Evolutionary conservation across 2,113 vertebrate genomes (phyloP).

Genomic region (Geococcyx californianus): DNA sequence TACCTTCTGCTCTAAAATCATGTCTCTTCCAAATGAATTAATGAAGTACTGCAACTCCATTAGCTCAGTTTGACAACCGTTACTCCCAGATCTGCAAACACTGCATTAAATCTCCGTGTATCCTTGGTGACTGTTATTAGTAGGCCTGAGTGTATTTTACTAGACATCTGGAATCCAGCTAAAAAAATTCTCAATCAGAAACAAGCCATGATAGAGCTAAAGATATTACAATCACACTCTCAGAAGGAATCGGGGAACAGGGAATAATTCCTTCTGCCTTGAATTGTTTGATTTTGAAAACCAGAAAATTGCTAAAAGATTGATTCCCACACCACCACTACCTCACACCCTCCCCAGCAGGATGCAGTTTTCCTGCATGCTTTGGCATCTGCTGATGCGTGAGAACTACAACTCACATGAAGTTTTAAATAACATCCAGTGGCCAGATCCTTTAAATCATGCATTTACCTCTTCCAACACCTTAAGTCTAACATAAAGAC

Average conservation of each 20-base stretch:
- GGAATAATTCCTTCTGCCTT: not conserved
- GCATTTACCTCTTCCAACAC: not conserved
- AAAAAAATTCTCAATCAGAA: slow-evolving; percentile 39
- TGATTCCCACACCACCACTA: not conserved
- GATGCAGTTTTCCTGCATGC: not conserved
- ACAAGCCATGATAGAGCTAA: not conserved
- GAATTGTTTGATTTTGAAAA: slow-evolving; percentile 14
- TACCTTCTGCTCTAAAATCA: slow-evolving; percentile 8
- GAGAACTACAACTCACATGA: not conserved
- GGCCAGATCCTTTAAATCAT: not conserved
- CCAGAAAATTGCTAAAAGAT: not conserved
- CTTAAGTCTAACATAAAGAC: not conserved
- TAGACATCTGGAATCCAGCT: slow-evolving; percentile 51
- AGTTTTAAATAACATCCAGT: not conserved
- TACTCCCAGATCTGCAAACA: slow-evolving; percentile 42
- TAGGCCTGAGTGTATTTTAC: slow-evolving; percentile 38
- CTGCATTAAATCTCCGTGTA: slow-evolving; percentile 57
- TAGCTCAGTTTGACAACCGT: slow-evolving; percentile 40
- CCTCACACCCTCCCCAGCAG: not conserved
- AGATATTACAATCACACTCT: not conserved
- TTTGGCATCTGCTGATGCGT: not conserved
- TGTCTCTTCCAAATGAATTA: slow-evolving; percentile 15
- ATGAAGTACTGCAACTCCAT: slow-evolving; percentile 31
- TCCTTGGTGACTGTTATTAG: slow-evolving; percentile 64
- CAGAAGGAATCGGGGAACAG: not conserved